These are phyloP conservation scores for Simalia tracyae DNA, from an alignment of 2,797 vertebrate genomes.

Conservation along the genomic window DNA sequence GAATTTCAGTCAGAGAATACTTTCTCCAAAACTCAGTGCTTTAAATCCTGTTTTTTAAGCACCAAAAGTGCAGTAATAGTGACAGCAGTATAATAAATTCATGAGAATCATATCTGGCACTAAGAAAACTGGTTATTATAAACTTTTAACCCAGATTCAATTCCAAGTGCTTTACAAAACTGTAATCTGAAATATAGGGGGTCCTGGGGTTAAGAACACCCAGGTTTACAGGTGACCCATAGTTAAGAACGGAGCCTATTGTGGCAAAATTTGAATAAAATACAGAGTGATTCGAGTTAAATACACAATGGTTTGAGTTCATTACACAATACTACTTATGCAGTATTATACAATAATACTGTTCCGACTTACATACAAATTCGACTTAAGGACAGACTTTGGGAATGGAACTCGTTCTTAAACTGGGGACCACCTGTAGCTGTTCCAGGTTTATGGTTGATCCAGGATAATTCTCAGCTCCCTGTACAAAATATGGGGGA, in stretches of 20 bases:
- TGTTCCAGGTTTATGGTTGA: slow-evolving; percentile 65
- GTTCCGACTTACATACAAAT: too few species aligned
- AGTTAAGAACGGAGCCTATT: slow-evolving; percentile 42
- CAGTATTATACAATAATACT: too few species aligned
- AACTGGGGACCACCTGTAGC: not conserved
- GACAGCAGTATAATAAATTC: not conserved
- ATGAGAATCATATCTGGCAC: not conserved
- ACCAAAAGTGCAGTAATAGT: not conserved
- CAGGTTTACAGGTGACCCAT: too few species aligned
- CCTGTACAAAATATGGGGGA: slow-evolving; percentile 32
- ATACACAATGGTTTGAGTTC: too few species aligned
- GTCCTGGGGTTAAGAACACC: too few species aligned
- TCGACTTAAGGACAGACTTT: too few species aligned
- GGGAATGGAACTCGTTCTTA: too few species aligned
- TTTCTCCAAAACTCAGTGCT: not conserved
- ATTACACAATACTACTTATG: too few species aligned
- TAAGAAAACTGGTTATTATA: slow-evolving; percentile 8
- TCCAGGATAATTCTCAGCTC: slow-evolving; percentile 68
- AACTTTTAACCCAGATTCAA: slow-evolving; percentile 60
- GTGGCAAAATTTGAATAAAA: too few species aligned
- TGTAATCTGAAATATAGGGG: not conserved
- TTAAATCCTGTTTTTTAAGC: not conserved
- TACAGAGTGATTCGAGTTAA: too few species aligned
- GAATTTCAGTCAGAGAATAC: not conserved
- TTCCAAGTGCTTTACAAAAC: slow-evolving; percentile 24